Evolutionary conservation across 2,113 vertebrate genomes (phyloP).

Genomic region (Nestor notabilis): DNA sequence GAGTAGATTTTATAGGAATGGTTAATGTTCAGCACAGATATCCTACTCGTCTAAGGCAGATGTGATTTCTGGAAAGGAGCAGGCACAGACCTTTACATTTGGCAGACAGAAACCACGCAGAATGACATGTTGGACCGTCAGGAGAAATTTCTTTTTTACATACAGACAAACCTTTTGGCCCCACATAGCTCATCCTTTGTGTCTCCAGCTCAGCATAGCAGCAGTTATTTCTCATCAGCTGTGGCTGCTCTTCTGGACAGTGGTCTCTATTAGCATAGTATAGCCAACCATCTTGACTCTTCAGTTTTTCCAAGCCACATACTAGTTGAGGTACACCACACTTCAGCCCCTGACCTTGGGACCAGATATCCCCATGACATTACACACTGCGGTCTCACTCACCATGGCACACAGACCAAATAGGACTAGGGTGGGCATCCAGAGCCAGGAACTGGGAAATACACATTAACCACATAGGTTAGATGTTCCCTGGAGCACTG

Average conservation of each 20-base stretch:
- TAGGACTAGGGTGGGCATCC: background rate
- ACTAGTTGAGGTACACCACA: too few relatives aligned
- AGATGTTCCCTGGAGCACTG: fast-evolving
- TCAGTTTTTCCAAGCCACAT: background rate
- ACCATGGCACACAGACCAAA: background rate
- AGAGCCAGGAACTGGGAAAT: background rate
- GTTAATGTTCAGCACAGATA: background rate
- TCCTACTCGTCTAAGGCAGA: background rate
- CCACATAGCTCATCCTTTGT: background rate
- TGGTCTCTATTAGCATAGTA: fast-evolving
- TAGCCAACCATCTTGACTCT: background rate
- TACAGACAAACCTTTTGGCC: background rate
- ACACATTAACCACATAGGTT: fast-evolving
- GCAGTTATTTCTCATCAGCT: background rate
- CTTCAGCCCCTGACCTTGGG: background rate
- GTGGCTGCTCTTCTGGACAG: background rate
- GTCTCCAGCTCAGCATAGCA: background rate
- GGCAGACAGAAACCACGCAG: background rate
- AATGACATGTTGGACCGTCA: background rate
- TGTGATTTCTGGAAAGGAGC: background rate
- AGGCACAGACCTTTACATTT: background rate
- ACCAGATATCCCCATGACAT: fast-evolving
- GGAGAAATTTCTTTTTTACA: background rate
- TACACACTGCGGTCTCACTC: background rate
- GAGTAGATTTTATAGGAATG: background rate